These are phyloP conservation scores for Puffinus mauretanicus DNA, from an alignment of 2,113 vertebrate species.

Conservation along the genomic window DNA sequence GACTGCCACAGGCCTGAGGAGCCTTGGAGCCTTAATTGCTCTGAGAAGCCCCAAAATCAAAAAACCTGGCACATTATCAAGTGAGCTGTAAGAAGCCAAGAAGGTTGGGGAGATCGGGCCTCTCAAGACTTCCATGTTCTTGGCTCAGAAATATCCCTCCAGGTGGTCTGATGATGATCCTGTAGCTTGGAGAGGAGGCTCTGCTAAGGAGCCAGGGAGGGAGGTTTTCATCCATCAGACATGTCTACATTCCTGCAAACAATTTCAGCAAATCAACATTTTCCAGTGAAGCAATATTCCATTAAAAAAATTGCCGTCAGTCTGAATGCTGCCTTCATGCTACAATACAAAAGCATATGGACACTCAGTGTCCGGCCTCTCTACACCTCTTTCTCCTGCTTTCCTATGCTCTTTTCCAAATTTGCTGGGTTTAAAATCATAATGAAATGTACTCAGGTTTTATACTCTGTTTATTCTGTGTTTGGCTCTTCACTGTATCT, in stretches of 20 bases:
- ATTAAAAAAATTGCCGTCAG: background rate
- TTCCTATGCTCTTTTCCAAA: background rate
- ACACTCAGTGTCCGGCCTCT: background rate
- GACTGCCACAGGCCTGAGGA: background rate
- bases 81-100: background rate
- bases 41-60: background rate
- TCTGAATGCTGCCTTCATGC: background rate
- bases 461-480: background rate
- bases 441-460: background rate
- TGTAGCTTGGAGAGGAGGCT: background rate
- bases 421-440: background rate
- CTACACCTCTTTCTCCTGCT: background rate
- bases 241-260: background rate
- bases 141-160: background rate
- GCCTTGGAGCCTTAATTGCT: background rate
- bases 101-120: background rate
- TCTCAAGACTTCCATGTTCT: background rate
- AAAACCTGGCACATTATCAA: background rate
- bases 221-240: background rate
- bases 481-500: background rate
- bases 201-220: background rate
- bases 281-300: background rate
- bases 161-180: background rate
- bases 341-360: background rate
- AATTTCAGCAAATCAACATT: background rate